Percentiles rank a stretch among this genome's conserved stretches.
Conservation (phyloP, 2,797 vertebrate species). For the Vespertilio murinus region DNA sequence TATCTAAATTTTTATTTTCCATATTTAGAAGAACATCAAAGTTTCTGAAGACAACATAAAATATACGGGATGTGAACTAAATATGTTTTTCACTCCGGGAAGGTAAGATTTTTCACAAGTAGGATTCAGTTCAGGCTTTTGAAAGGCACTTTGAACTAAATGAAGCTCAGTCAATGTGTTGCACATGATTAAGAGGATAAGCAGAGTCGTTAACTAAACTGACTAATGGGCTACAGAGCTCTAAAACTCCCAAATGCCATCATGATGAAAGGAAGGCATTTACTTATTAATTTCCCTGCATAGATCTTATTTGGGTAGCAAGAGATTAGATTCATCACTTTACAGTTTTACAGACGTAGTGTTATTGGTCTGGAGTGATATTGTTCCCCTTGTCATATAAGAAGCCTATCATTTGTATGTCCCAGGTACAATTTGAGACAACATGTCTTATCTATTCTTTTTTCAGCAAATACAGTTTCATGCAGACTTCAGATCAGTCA, state of each 20-base stretch:
- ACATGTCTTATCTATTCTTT: constrained; percentile 19
- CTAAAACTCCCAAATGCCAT: constrained; percentile 84
- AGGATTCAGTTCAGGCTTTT: constrained; percentile 74
- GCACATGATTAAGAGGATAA: constrained; percentile 85
- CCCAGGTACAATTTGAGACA: constrained; percentile 28
- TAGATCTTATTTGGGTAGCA: constrained; percentile 79
- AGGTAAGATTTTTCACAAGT: constrained; percentile 70
- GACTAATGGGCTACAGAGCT: constrained; percentile 83
- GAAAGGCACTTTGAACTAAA: constrained; percentile 87
- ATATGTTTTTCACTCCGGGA: not conserved
- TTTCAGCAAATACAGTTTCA: constrained; percentile 23
- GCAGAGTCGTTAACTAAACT: constrained; percentile 86
- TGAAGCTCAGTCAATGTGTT: constrained; percentile 80
- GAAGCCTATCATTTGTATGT: constrained; percentile 15
- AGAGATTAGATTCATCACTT: constrained; percentile 72
- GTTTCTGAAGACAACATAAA: constrained; percentile 35
- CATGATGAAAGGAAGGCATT: constrained; percentile 85
- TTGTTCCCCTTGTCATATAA: not conserved
- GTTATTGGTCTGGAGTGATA: not conserved
- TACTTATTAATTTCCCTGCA: constrained; percentile 86
- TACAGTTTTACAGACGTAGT: constrained; percentile 51
- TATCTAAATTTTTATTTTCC: constrained; percentile 7
- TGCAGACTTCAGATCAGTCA: constrained; percentile 8
- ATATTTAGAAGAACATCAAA: not conserved
- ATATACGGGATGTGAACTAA: not conserved